These are phyloP conservation scores for Tridacna gigas DNA, from an alignment of 2,888 invertebrate genomes.

Conservation along the genomic window DNA sequence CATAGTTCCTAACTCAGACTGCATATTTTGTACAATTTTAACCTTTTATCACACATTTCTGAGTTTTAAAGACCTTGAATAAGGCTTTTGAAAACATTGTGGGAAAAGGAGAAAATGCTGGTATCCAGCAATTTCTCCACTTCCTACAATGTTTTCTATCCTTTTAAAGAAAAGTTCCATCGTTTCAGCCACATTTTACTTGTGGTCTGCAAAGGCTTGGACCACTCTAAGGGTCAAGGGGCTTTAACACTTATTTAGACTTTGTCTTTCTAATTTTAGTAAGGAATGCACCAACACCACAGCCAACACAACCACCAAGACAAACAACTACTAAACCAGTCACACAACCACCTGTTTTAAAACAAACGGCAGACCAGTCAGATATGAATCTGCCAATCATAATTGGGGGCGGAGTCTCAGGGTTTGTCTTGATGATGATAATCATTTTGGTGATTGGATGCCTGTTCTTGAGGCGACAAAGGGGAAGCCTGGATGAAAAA, in stretches of 20 bases:
- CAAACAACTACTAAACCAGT: conserved; percentile 26
- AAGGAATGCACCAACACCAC: conserved; percentile 39
- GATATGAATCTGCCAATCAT: conserved; percentile 56
- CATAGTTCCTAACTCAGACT: no score
- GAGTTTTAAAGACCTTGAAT: no score
- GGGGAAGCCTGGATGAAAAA: conserved; percentile 50
- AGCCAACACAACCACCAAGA: conserved; percentile 31
- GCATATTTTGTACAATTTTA: no score
- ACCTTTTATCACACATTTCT: no score
- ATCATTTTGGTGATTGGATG: conserved; percentile 64
- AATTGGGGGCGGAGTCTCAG: conserved; percentile 67
- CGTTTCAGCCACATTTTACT: no score
- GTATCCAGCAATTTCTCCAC: no score
- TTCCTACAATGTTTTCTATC: no score
- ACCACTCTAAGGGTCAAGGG: no score
- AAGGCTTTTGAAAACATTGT: no score
- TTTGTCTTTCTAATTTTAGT: conserved; percentile 29
- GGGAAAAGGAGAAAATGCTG: no score
- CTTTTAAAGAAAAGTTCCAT: no score
- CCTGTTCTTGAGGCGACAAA: conserved; percentile 41
- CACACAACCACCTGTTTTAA: conserved; percentile 15
- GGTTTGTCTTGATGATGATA: conserved; percentile 63
- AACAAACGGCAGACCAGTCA: conserved; percentile 41
- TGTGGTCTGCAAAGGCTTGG: no score
- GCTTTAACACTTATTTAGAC: not conserved